Base-by-base conservation (phyloP, 2,888 invertebrate species). In the Agrochola circellaris region DNA sequence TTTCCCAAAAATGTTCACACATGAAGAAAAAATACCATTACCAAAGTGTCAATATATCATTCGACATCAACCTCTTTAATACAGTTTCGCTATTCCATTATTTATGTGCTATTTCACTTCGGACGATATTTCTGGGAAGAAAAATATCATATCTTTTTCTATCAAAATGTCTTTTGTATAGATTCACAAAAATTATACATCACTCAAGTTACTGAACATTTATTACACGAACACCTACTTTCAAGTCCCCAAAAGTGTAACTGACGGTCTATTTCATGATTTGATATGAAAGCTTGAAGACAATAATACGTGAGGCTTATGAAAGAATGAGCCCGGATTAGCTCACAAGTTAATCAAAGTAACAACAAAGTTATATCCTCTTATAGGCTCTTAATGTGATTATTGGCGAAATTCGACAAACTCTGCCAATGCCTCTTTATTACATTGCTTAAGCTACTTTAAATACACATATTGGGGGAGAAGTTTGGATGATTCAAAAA, bases 281-380 rank as follows among this genome's bases (percentile, higher is more conserved):
- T 80, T 56, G 70, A 61, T 75, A 80, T 38, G 61, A 73, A 70
- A 42, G 60, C 48, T 51, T 26, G 26, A 51, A 30, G n/a, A 45
- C 38, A 70, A 74, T 65, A 69, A 48, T 60, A 64, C 51, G 20
- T 69, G 70, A 79, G 65, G 60, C 64, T 77, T 72, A 74, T 74
- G 73, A 69, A 65, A 77, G 67, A 60, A 58, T 56, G 67, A 79
- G 70, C 58, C 79, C 30, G 80, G 83, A 80, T 83, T 78, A 79
- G 26, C 73, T 81, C 30, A 70, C 51, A 77, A 83, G 71, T 88
- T 87, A 77, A 87, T 83, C 67, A 72, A 77, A 81, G 84, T 65
- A 65, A 60, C 51, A 81, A 69, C 60, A 70, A 82, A 80, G 72
- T 88, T 66, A 67, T 34, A 56, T 23, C 20, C 13, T 42, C 23